Evolutionary conservation across 2,888 invertebrate genomes (phyloP), one percentile per base, ranked within the genome.

Genomic region (Euphydryas editha): DNA sequence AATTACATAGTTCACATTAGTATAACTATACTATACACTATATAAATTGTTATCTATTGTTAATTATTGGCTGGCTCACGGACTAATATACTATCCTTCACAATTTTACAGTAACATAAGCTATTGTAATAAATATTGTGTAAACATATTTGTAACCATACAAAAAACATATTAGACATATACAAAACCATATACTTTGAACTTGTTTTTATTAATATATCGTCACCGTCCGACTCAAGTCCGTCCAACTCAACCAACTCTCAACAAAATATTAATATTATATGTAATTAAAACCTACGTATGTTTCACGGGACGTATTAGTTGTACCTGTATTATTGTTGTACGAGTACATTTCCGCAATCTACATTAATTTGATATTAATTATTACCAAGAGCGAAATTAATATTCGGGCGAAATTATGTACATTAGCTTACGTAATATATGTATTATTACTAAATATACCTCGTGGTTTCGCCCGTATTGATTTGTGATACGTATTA

Each of bases 381-480:
- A 21, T 47, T 47, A 47, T 13, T 20, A 47, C 13, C 47, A 47
- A 47, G 47, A 13, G 13, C 13, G 20, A 21, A 47, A 46, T 46
- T 46, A 46, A 13, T 47, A 47, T 47, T 47, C 47, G 5, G 47
- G 18, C 39, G 20, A 62, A 20, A 47, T 62, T 57, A 20, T 37
- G n/a, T 30, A 8, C 11, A 20, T 8, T 47, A 44, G 15, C 17
- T 44, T 44, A 44, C 17, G 17, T 44, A 20, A 18, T 47, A 39
- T 39, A 36, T 36, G 4, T 6, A 13, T 39, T 13, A 39, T 13
- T 39, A 39, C 39, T 39, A 39, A 3, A 11, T 13, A 11, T 30
- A 8, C 30, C 30, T 30, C 30, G 2, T 8, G 0, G 30, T 30
- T 30, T 1, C 4, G 30, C 6, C 4, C 30, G 4, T 3, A 7